These are phyloP conservation scores for Arenicola marina DNA, from an alignment of 2,888 invertebrate genomes.

Conservation along the genomic window DNA sequence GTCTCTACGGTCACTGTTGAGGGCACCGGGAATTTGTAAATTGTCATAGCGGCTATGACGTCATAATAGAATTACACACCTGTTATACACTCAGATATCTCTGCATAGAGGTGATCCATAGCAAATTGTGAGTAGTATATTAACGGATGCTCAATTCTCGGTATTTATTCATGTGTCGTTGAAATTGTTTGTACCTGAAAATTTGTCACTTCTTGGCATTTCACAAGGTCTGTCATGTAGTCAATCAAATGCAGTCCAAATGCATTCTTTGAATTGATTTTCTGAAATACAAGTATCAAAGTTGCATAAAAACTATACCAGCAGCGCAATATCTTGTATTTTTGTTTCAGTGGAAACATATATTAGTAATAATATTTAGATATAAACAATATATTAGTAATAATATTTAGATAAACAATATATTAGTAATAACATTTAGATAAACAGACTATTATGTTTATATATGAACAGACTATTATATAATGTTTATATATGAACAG, in stretches of 20 bases:
- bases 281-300: slow-evolving; percentile 66
- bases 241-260: slow-evolving; percentile 87
- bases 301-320: neutral
- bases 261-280: slow-evolving; percentile 87
- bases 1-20: no score
- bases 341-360: neutral
- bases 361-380: neutral
- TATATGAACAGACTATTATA: no score
- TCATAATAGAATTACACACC: no score
- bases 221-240: slow-evolving; percentile 77
- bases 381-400: neutral
- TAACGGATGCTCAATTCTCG: no score
- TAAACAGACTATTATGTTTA: neutral
- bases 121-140: no score
- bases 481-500: no score
- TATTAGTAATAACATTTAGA: neutral
- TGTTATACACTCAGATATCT: no score
- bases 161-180: no score
- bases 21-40: no score
- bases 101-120: no score
- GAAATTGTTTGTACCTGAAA: slow-evolving; percentile 65
- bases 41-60: neutral
- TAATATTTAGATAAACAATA: neutral
- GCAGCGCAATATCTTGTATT: neutral
- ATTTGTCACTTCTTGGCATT: slow-evolving; percentile 73